These are phyloP conservation scores for Xiphophorus hellerii DNA, from an alignment of 2,113 vertebrate genomes.

Conservation along the genomic window DNA sequence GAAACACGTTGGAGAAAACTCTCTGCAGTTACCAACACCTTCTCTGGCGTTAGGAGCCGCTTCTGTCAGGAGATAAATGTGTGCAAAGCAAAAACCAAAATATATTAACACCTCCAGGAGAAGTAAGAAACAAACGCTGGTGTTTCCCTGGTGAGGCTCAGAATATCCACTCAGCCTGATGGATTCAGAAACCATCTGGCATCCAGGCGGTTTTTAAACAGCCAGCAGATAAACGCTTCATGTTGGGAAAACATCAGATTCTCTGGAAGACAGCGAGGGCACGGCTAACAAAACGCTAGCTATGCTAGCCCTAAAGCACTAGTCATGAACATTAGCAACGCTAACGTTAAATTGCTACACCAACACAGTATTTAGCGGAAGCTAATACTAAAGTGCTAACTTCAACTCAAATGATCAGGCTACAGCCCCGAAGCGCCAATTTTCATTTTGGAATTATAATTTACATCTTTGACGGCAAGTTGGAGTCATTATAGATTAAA, in stretches of 20 bases:
- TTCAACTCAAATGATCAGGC: no score
- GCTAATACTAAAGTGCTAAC: no score
- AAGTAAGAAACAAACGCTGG: conserved; percentile 1
- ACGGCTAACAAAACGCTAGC: no score
- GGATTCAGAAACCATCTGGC: conserved; percentile 4
- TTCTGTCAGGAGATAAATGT: background rate
- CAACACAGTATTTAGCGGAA: no score
- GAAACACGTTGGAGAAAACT: background rate
- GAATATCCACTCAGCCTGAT: conserved; percentile 11
- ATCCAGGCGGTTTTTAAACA: conserved; percentile 6
- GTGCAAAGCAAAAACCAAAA: background rate
- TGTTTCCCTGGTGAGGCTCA: conserved; percentile 14
- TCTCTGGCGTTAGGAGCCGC: background rate
- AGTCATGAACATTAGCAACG: no score
- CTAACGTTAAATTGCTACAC: no score
- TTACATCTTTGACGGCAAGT: no score
- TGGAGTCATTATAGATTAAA: no score
- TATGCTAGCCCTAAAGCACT: no score
- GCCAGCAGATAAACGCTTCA: conserved; percentile 9
- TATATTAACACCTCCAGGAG: conserved; percentile 18
- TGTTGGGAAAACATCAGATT: conserved; percentile 1
- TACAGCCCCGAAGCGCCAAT: no score
- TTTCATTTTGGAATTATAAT: no score
- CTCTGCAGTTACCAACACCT: background rate
- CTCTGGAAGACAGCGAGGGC: background rate